Evolutionary conservation across 2,888 invertebrate species (phyloP).

Genomic region (Carabus problematicus): DNA sequence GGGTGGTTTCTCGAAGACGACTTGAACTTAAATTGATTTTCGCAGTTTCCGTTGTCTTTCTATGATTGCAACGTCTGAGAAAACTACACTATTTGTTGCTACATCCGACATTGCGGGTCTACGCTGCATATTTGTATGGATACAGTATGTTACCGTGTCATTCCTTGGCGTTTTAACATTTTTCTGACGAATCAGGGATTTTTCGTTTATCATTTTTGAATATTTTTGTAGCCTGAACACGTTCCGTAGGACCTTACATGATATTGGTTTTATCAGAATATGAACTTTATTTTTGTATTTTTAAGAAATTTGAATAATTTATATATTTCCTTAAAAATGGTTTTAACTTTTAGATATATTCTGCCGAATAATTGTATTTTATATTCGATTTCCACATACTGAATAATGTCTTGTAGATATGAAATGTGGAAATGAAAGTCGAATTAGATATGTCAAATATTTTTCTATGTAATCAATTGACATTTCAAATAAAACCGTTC

Average conservation of each 20-base stretch:
- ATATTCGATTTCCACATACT: no score
- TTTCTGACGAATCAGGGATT: conserved; percentile 25
- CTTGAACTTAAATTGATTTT: conserved; percentile 28
- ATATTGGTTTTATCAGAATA: no score
- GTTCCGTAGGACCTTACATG: conserved; percentile 6
- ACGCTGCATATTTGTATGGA: not conserved
- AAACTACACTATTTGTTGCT: not conserved
- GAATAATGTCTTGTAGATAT: no score
- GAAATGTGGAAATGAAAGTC: no score
- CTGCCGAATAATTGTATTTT: no score
- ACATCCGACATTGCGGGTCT: not conserved
- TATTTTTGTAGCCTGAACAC: conserved; percentile 20
- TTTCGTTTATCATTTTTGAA: conserved; percentile 17
- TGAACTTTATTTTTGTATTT: no score
- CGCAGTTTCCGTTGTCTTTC: conserved; percentile 1
- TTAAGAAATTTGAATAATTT: no score
- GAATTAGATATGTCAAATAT: no score
- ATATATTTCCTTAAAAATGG: no score
- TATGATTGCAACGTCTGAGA: conserved; percentile 3
- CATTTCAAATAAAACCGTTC: no score
- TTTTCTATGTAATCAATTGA: no score
- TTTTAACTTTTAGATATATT: no score
- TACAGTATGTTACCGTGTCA: not conserved
- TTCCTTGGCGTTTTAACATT: not conserved
- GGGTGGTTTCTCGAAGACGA: not conserved